Percentiles rank a stretch among this genome's conserved stretches.
These are phyloP conservation scores for Pteropus alecto DNA, from an alignment of 2,113 vertebrate genomes.

Conservation along the genomic window DNA sequence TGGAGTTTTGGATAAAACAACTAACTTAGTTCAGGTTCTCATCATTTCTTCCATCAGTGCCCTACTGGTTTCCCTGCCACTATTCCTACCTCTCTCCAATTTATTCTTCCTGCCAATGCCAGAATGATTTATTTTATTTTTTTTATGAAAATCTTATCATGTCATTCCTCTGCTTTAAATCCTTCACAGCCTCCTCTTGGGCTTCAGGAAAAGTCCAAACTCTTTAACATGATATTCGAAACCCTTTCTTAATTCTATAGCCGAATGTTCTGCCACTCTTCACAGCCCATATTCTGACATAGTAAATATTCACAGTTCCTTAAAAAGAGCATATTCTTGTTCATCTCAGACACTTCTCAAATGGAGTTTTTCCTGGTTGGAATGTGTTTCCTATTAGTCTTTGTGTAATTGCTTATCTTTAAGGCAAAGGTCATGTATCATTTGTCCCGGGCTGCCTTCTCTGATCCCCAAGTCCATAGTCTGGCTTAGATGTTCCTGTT, in stretches of 20 bases:
- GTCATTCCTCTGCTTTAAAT: not conserved
- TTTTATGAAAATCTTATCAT: not conserved
- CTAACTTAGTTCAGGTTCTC: not conserved
- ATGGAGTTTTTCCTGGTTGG: not conserved
- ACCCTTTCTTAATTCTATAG: not conserved
- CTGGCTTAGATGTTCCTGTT: not conserved
- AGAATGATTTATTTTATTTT: not conserved
- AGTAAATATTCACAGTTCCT: not conserved
- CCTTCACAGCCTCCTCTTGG: not conserved
- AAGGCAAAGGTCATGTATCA: not conserved
- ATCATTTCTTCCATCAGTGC: not conserved
- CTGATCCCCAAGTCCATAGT: not conserved
- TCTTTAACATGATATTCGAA: not conserved
- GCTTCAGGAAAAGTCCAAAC: not conserved
- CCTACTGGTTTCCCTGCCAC: not conserved
- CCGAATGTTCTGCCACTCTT: not conserved
- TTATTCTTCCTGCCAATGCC: not conserved
- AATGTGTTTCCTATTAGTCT: not conserved
- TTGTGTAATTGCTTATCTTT: not conserved
- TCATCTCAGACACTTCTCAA: slow-evolving; percentile 5
- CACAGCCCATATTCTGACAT: not conserved
- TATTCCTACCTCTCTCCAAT: not conserved
- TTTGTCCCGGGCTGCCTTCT: not conserved
- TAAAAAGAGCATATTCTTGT: not conserved
- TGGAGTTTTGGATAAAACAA: not conserved